Evolutionary conservation across 1,140 invertebrate genomes (phyloP).

Genomic region (Heliconius melpomene): DNA sequence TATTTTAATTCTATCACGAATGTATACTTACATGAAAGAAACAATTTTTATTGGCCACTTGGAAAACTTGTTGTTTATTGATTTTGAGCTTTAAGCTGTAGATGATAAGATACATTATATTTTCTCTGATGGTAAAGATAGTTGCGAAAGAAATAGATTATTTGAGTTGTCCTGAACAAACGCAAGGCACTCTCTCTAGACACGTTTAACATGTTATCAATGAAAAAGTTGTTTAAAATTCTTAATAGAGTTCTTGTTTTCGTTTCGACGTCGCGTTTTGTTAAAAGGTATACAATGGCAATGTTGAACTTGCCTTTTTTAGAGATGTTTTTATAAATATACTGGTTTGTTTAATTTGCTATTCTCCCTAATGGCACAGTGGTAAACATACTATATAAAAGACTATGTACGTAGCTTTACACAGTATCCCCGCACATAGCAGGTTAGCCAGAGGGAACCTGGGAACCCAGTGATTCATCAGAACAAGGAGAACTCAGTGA

Average conservation of each 20-base stretch:
- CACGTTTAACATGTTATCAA: conserved; percentile 58
- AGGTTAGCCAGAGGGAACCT: background rate
- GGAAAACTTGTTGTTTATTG: background rate
- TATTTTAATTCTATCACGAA: conserved; percentile 35
- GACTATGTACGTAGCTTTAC: background rate
- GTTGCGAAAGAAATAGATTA: conserved; percentile 35
- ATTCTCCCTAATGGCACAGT: no score
- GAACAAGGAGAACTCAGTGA: no score
- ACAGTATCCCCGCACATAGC: background rate
- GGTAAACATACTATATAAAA: background rate
- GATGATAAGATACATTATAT: background rate
- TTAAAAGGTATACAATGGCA: conserved; percentile 26
- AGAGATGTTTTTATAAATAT: background rate
- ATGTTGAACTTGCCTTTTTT: background rate
- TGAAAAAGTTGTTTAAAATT: conserved; percentile 62
- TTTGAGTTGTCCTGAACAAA: conserved; percentile 55
- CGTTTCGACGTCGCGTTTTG: conserved; percentile 30
- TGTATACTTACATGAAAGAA: conserved; percentile 18
- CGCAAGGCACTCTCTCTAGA: conserved; percentile 44
- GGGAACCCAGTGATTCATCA: no score
- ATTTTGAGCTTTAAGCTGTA: background rate
- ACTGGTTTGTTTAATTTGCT: background rate
- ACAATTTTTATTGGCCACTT: background rate
- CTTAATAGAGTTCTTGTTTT: conserved; percentile 52
- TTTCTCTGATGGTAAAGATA: background rate